These are phyloP conservation scores for Cyprinus carpio DNA, from an alignment of 2,113 vertebrate genomes.

Conservation along the genomic window DNA sequence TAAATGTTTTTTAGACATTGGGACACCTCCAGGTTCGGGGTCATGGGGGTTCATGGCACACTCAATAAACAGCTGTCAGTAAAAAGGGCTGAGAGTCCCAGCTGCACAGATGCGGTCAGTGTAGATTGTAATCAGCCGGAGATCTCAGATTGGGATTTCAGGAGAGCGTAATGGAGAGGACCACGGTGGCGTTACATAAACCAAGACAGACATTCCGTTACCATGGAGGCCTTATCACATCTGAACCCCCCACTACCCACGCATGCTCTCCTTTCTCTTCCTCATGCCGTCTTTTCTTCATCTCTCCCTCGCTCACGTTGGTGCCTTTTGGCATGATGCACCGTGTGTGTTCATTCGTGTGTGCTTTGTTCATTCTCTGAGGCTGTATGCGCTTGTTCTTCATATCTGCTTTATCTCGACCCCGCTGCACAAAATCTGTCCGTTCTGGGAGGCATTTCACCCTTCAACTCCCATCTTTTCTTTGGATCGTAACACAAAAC, in stretches of 20 bases:
- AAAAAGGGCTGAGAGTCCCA: neutral
- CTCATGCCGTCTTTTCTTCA: constrained; percentile 27
- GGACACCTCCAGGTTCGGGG: neutral
- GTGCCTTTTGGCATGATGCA: constrained; percentile 51
- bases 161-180: constrained; percentile 23
- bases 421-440: neutral
- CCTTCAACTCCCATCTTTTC: constrained; percentile 42
- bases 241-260: constrained; percentile 49
- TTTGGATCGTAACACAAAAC: constrained; percentile 34
- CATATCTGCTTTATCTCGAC: constrained; percentile 38
- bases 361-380: constrained; percentile 31
- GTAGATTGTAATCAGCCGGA: constrained; percentile 33
- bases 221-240: constrained; percentile 60
- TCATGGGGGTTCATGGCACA: neutral
- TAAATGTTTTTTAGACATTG: neutral
- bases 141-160: constrained; percentile 29
- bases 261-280: constrained; percentile 31
- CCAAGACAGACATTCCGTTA: constrained; percentile 52
- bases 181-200: constrained; percentile 53
- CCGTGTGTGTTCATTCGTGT: constrained; percentile 31
- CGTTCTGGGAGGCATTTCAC: constrained; percentile 25
- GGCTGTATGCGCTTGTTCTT: constrained; percentile 40
- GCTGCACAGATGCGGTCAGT: constrained; percentile 8
- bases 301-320: constrained; percentile 38
- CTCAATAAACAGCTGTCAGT: neutral